Evolutionary conservation across 2,113 vertebrate genomes (phyloP).

Genomic region (Cichladusa arquata): DNA sequence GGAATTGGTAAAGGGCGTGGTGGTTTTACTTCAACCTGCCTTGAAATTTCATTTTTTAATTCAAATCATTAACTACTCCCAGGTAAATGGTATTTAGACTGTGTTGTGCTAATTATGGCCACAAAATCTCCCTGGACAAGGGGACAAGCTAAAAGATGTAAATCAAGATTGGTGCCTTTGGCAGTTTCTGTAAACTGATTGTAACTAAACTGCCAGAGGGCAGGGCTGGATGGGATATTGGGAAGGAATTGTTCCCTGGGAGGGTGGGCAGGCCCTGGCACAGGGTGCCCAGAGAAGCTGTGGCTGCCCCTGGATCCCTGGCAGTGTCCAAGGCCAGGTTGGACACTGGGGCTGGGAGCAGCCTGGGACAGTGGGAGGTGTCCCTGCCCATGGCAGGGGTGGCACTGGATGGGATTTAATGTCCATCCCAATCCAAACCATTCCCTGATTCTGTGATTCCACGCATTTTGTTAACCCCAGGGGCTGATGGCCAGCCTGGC

Average conservation of each 20-base stretch:
- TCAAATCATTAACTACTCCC: background rate
- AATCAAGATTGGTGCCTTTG: background rate
- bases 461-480: background rate
- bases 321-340: no score
- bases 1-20: background rate
- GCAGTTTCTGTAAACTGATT: background rate
- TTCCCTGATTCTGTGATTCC: background rate
- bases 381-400: background rate
- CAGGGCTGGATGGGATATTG: fast-evolving
- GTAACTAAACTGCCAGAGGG: background rate
- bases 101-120: background rate
- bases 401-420: fast-evolving
- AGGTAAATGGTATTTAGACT: background rate
- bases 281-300: background rate
- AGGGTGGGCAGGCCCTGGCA: background rate
- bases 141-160: background rate
- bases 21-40: background rate
- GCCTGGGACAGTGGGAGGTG: background rate
- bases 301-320: background rate
- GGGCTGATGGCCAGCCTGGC: background rate
- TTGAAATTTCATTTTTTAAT: background rate
- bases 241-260: fast-evolving
- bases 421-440: background rate
- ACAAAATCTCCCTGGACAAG: background rate
- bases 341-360: background rate